A percentile compares a stretch with the other conserved stretches of the same genome.
Conservation (phyloP, 2,797 vertebrate genomes). For the Sternotherus odoratus region DNA sequence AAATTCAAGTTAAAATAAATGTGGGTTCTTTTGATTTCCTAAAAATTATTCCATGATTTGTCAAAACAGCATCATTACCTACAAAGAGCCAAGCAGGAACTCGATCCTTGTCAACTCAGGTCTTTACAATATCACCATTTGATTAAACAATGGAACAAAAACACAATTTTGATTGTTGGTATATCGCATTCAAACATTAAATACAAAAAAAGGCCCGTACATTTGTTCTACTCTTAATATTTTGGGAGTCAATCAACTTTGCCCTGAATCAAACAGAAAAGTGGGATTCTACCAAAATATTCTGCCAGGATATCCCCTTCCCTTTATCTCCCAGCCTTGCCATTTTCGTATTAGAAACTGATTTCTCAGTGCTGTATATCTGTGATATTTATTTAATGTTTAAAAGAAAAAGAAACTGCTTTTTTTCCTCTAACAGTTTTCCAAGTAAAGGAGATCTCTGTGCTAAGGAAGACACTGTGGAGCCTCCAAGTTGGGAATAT, state of each 20-base stretch:
- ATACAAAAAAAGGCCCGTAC: conserved; percentile 22
- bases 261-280: conserved; percentile 27
- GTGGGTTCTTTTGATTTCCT: not conserved
- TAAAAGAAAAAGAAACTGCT: conserved; percentile 16
- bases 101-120: not conserved
- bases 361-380: not conserved
- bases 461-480: not conserved
- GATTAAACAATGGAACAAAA: conserved; percentile 25
- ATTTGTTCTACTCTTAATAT: not conserved
- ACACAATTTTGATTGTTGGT: not conserved
- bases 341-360: conserved; percentile 42
- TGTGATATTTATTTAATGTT: conserved; percentile 14
- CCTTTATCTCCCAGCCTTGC: conserved; percentile 44
- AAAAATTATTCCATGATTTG: not conserved
- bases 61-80: conserved; percentile 48
- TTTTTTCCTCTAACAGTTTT: not conserved
- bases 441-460: not conserved
- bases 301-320: conserved; percentile 27
- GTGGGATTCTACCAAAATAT: conserved; percentile 37
- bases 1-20: conserved; percentile 40
- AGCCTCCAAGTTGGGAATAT: conserved; percentile 18
- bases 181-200: not conserved
- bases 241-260: conserved; percentile 1
- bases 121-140: not conserved
- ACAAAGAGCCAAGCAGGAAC: conserved; percentile 31